Evolutionary conservation across 2,113 vertebrate genomes (phyloP), one percentile per base, ranked within the genome.

Genomic region (Cyanocitta stelleri): DNA sequence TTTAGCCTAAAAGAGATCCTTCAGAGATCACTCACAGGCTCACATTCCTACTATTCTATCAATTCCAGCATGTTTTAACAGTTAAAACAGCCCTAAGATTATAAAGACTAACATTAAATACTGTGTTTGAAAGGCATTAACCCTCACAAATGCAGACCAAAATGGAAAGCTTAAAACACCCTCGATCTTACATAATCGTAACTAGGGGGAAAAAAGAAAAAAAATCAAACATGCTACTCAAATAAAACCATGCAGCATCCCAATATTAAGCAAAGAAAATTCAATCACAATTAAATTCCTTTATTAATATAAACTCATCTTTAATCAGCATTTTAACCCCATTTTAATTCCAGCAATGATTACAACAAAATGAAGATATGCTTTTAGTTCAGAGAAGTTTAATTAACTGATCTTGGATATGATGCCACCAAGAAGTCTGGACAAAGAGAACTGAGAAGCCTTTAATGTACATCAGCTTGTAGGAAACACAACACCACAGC

Each of bases 231-330:
- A 18, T 0, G 0, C 24, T 39, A 51, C 37, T 91, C 44, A 74
- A 80, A 80, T 63, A 33, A 62, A 58, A 18, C 30, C 37, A 82
- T n/a, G 14, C 24, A 85, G 35, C 62, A 72, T 17, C 30, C 19
- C 52, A 56, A 19, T 20, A 61, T 55, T 43, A 91, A 75, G 30
- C 52, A 85, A 72, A 85, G 37, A 75, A 58, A 93, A 72, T 4
- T 71, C 16, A 46, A 51, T 24, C 32, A 80, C 41, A 89, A 81
- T 59, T 68, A 35, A 56, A 74, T 1, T 82, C 33, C 22, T 95
- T 95, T 91, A 94, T 76, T 93, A 63, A 14, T 56, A 95, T 44
- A 23, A 89, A 87, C n/a, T 63, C 56, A 68, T 87, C 71, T 75
- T 91, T 76, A 76, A 88, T 78, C 63, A 86, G 58, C n/a, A 80